These are phyloP conservation scores for Actinia equina DNA, from an alignment of 64 coral and sea anemone genomes.

Conservation along the genomic window DNA sequence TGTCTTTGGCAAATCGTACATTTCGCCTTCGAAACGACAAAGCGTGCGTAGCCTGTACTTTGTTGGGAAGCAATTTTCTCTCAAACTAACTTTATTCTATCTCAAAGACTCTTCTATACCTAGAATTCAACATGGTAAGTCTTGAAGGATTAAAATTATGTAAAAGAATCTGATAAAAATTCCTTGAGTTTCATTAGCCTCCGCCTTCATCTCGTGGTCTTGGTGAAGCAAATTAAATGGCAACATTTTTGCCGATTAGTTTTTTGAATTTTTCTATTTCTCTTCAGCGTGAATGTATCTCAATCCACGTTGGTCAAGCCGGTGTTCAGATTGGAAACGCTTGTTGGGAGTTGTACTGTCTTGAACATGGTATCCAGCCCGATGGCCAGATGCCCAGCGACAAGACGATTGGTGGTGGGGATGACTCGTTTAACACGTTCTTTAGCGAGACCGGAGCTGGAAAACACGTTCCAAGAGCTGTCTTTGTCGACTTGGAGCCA, in stretches of 20 bases:
- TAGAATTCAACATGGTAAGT: slow-evolving; percentile 26
- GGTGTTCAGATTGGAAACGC: slow-evolving; percentile 82
- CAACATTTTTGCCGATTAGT: background rate
- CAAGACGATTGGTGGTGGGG: slow-evolving; percentile 39
- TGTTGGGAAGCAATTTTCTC: background rate
- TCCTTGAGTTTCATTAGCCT: background rate
- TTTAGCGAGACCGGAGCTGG: slow-evolving; percentile 79
- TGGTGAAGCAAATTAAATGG: too few relatives aligned
- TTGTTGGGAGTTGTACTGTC: slow-evolving; percentile 81
- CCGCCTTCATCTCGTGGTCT: background rate
- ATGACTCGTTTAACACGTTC: slow-evolving; percentile 77
- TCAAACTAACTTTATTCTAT: background rate
- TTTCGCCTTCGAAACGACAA: background rate
- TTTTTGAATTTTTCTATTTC: background rate
- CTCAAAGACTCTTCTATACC: background rate
- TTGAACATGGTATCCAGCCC: slow-evolving; percentile 71
- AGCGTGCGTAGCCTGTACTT: background rate
- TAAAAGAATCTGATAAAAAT: background rate
- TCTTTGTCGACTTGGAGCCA: slow-evolving; percentile 87
- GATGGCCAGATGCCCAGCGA: slow-evolving; percentile 60
- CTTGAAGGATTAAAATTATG: background rate
- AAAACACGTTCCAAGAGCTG: slow-evolving; percentile 77
- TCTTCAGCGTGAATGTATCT: slow-evolving; percentile 76
- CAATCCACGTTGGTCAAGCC: slow-evolving; percentile 85
- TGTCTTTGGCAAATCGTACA: background rate